Evolutionary conservation across 2,888 invertebrate species (phyloP).

Genomic region (Lucinisca nassula): DNA sequence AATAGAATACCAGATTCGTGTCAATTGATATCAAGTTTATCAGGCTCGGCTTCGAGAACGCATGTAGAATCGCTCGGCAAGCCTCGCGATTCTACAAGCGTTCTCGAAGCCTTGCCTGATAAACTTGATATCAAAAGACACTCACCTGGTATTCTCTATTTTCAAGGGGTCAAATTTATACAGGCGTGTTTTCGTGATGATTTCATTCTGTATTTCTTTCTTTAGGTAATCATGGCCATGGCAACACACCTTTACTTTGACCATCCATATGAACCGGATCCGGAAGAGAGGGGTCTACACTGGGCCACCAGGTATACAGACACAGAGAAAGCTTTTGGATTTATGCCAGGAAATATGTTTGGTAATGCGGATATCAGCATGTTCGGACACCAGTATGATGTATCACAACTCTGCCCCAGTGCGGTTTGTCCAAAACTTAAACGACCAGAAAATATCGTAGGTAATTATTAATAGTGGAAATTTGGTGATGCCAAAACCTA

Average conservation of each 20-base stretch:
- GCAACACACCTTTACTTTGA: conserved; percentile 84
- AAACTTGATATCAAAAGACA: too few species aligned
- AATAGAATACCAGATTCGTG: too few species aligned
- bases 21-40: too few species aligned
- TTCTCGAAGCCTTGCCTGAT: too few species aligned
- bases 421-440: conserved; percentile 73
- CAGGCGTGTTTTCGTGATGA: too few species aligned
- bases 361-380: conserved; percentile 72
- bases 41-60: too few species aligned
- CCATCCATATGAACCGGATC: conserved; percentile 83
- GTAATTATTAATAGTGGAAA: conserved; percentile 70
- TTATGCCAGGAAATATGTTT: conserved; percentile 77
- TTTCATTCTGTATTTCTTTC: too few species aligned
- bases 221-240: conserved; percentile 80
- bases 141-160: too few species aligned
- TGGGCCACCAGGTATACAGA: conserved; percentile 86
- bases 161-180: too few species aligned
- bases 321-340: conserved; percentile 79
- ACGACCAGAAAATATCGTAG: conserved; percentile 82
- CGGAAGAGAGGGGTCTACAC: conserved; percentile 84
- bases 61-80: too few species aligned
- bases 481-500: too few species aligned
- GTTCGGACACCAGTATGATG: conserved; percentile 74
- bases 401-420: conserved; percentile 71
- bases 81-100: too few species aligned